Evolutionary conservation across 2,113 vertebrate genomes (phyloP).

Genomic region (Gila orcuttii): DNA sequence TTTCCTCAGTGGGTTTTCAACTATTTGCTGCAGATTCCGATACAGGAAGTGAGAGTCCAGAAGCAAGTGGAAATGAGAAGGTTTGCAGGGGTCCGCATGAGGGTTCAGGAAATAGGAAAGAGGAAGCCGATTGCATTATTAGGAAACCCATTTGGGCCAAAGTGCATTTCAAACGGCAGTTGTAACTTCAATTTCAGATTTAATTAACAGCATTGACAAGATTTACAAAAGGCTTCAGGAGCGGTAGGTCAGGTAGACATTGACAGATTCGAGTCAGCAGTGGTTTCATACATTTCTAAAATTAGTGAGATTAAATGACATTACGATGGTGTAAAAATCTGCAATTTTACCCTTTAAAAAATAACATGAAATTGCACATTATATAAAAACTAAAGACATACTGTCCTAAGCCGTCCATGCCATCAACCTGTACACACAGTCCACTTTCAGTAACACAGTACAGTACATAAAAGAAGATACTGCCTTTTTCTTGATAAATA

Average conservation of each 20-base stretch:
- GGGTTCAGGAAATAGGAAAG: slow-evolving; percentile 55
- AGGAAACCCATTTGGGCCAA: slow-evolving; percentile 69
- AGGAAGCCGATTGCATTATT: slow-evolving; percentile 64
- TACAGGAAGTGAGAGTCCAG: slow-evolving; percentile 74
- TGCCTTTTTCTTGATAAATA: slow-evolving; percentile 19
- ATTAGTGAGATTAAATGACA: slow-evolving; percentile 45
- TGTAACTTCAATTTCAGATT: slow-evolving; percentile 40
- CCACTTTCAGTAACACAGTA: slow-evolving; percentile 12
- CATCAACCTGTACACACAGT: slow-evolving; percentile 16
- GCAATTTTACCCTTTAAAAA: slow-evolving; percentile 34
- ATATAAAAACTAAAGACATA: slow-evolving; percentile 48
- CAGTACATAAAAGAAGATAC: slow-evolving; percentile 6
- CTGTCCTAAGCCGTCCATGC: slow-evolving; percentile 10
- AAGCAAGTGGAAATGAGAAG: slow-evolving; percentile 38
- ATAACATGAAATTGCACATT: slow-evolving; percentile 44
- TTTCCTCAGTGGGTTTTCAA: slow-evolving; percentile 67
- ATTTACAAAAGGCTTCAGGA: slow-evolving; percentile 25
- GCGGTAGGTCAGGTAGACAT: slow-evolving; percentile 1
- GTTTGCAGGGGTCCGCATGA: slow-evolving; percentile 19
- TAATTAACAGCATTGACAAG: slow-evolving; percentile 50
- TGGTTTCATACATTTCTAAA: slow-evolving; percentile 41
- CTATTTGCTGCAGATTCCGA: slow-evolving; percentile 69
- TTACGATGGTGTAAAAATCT: slow-evolving; percentile 39
- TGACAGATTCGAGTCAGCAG: slow-evolving; percentile 41
- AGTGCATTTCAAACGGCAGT: slow-evolving; percentile 41